Evolutionary conservation across 2,797 vertebrate genomes (phyloP).

Genomic region (Alcedo atthis): DNA sequence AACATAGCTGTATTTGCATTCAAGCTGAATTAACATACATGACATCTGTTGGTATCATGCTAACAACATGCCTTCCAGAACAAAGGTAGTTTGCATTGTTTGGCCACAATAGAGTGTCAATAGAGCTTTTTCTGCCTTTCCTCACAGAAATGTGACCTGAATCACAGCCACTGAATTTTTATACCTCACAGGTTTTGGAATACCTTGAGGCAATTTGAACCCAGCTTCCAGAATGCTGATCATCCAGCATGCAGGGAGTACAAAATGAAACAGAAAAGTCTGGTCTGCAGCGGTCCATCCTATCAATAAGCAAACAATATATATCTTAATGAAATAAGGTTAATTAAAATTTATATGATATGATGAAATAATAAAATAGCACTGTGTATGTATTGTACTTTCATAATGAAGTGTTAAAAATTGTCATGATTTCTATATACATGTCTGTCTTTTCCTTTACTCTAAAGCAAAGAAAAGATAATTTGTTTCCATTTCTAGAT

Average conservation of each 20-base stretch:
- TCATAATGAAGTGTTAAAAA: neutral
- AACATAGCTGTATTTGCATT: neutral
- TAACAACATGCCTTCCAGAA: neutral
- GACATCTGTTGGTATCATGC: neutral
- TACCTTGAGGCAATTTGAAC: neutral
- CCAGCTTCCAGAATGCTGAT: neutral
- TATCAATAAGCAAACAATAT: neutral
- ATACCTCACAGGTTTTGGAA: constrained; percentile 3
- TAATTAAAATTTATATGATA: constrained; percentile 16
- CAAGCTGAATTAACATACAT: neutral
- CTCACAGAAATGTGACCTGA: neutral
- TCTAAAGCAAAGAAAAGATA: neutral
- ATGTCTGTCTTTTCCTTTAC: neutral
- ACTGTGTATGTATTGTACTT: neutral
- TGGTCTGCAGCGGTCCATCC: neutral
- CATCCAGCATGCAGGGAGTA: neutral
- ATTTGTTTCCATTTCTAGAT: neutral
- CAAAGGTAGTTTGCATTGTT: neutral
- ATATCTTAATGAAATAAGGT: neutral
- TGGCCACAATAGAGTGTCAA: neutral
- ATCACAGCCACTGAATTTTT: neutral
- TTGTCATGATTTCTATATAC: neutral
- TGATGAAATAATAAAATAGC: neutral
- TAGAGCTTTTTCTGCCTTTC: neutral
- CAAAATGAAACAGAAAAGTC: neutral